phyloP scores from a whole-genome alignment of 2,888 invertebrate species.

The Trissoscelio sp. region DNA sequence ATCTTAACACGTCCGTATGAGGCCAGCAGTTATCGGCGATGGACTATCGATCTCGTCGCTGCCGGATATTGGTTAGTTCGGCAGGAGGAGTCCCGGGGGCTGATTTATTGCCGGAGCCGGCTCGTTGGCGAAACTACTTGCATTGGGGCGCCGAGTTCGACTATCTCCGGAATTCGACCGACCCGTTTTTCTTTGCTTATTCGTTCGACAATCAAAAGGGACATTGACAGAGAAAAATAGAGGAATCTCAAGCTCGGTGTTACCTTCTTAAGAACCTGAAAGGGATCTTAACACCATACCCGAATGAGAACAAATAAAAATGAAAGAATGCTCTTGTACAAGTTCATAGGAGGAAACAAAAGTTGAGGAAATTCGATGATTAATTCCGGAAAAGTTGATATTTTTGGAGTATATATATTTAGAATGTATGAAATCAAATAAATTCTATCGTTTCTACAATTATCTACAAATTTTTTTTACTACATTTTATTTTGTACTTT shows the following conservation, averaged over 20 bases:
- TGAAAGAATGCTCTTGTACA: background rate
- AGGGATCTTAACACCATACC: background rate
- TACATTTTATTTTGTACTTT: no score
- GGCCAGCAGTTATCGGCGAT: slow-evolving; percentile 46
- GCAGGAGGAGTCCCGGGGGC: slow-evolving; percentile 13
- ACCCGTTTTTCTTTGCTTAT: slow-evolving; percentile 52
- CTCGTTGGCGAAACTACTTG: slow-evolving; percentile 42
- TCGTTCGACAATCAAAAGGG: slow-evolving; percentile 32
- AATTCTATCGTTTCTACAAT: no score
- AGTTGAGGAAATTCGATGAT: slow-evolving; percentile 5
- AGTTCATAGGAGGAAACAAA: background rate
- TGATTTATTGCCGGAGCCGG: slow-evolving; percentile 49
- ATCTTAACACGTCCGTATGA: slow-evolving; percentile 61
- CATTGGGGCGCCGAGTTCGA: slow-evolving; percentile 22
- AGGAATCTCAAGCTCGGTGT: background rate
- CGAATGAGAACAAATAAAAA: background rate
- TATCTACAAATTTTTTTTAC: no score
- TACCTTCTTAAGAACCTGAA: background rate
- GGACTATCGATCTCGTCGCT: slow-evolving; percentile 50
- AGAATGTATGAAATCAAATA: no score
- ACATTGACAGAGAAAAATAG: slow-evolving; percentile 48
- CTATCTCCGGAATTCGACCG: slow-evolving; percentile 35
- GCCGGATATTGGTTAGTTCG: slow-evolving; percentile 62
- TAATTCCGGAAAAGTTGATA: background rate
- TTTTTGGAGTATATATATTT: no score